These are phyloP conservation scores for Coenobita brevimanus DNA, from an alignment of 1,140 invertebrate genomes.

Conservation along the genomic window DNA sequence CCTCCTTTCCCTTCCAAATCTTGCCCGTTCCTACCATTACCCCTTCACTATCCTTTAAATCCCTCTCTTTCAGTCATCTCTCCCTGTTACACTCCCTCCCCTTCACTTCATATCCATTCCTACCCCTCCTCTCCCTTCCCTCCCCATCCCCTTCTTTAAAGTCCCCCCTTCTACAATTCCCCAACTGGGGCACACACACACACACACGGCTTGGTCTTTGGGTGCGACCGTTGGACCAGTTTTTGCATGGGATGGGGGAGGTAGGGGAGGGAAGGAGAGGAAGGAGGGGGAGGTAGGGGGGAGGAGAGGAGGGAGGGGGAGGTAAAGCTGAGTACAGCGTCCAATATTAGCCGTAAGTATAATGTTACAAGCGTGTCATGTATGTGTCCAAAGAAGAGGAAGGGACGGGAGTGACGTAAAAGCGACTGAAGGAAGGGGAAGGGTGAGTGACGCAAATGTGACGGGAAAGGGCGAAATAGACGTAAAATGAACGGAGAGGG, in stretches of 20 bases:
- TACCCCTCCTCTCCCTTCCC: not conserved
- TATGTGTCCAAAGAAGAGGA: not conserved
- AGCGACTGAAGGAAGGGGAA: not conserved
- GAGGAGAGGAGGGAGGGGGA: not conserved
- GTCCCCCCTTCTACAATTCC: too few species aligned
- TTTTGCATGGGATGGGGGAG: not conserved
- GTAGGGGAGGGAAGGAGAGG: not conserved
- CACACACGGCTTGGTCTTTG: too few species aligned
- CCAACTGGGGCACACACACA: too few species aligned
- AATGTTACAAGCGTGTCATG: too few species aligned
- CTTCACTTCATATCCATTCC: not conserved
- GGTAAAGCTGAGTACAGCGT: not conserved
- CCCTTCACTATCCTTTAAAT: too few species aligned
- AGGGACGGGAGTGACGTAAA: not conserved
- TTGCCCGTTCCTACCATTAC: too few species aligned
- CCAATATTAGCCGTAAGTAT: too few species aligned
- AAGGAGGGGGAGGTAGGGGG: not conserved
- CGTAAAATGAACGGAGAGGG: not conserved
- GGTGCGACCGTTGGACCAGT: too few species aligned
- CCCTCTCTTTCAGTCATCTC: not conserved
- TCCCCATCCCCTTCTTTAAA: too few species aligned
- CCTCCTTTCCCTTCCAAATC: too few species aligned
- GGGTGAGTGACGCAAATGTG: too few species aligned
- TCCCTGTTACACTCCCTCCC: not conserved
- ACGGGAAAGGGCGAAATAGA: not conserved